phyloP scores from a whole-genome alignment of 2,888 invertebrate genomes.

The Lathronympha strigana region DNA sequence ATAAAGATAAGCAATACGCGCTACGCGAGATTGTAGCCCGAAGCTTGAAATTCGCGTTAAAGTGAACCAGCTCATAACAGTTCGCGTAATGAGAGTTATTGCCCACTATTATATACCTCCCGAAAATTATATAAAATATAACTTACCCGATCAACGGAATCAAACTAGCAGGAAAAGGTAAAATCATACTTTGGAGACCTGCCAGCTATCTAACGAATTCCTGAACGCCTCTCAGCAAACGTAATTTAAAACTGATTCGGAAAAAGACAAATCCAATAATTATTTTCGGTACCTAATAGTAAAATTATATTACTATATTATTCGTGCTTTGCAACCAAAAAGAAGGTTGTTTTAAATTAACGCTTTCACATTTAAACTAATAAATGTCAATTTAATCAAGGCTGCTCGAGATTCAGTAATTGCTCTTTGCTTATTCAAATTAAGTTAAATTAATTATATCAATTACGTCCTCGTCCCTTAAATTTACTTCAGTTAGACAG shows the following conservation, averaged over 20 bases:
- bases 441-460: constrained; percentile 37
- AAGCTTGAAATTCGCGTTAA: too few relatives aligned
- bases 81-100: too few relatives aligned
- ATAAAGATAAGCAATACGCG: too few relatives aligned
- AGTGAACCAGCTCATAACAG: too few relatives aligned
- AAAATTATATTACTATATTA: background rate
- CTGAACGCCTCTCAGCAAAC: constrained; percentile 11
- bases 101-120: background rate
- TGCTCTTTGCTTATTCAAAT: constrained; percentile 38
- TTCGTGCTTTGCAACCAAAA: background rate
- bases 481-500: constrained; percentile 16
- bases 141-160: background rate
- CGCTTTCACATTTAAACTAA: constrained; percentile 18
- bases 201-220: constrained; percentile 28
- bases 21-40: too few relatives aligned
- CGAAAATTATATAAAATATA: background rate
- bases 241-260: constrained; percentile 8
- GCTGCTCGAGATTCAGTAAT: constrained; percentile 31
- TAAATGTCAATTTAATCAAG: constrained; percentile 15
- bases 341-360: background rate
- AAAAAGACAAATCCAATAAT: constrained; percentile 1
- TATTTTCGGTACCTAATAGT: background rate
- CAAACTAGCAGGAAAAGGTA: constrained; percentile 5
- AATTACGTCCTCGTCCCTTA: constrained; percentile 30
- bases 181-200: constrained; percentile 18